These are phyloP conservation scores for Aphidius colemani DNA, from an alignment of 2,888 invertebrate species.

Conservation along the genomic window DNA sequence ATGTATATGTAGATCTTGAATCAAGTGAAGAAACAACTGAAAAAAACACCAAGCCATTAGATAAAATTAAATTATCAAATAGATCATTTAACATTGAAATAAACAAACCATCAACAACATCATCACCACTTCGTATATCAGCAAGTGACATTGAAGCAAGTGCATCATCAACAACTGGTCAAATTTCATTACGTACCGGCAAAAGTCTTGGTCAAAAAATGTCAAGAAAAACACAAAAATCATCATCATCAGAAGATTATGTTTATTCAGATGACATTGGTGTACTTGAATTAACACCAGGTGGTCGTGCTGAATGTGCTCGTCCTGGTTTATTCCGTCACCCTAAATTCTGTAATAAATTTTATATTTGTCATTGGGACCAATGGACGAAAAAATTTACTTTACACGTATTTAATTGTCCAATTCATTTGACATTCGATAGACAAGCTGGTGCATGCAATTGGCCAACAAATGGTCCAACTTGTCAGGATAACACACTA, in stretches of 20 bases:
- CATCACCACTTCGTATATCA: slow-evolving; percentile 22
- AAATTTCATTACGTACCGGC: slow-evolving; percentile 30
- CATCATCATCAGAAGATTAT: slow-evolving; percentile 61
- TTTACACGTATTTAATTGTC: slow-evolving; percentile 78
- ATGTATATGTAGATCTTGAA: slow-evolving; percentile 55
- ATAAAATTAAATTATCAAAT: slow-evolving; percentile 6
- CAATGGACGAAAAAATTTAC: slow-evolving; percentile 76
- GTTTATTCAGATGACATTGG: slow-evolving; percentile 64
- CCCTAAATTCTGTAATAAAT: slow-evolving; percentile 79
- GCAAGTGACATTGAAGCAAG: slow-evolving; percentile 26
- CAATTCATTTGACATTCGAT: slow-evolving; percentile 78
- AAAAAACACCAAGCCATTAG: slow-evolving; percentile 28
- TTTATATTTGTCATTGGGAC: slow-evolving; percentile 83
- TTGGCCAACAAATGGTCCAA: slow-evolving; percentile 81
- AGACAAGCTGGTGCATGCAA: slow-evolving; percentile 77
- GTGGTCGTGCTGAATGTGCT: slow-evolving; percentile 62
- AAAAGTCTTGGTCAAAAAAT: slow-evolving; percentile 33
- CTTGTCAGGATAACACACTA: slow-evolving; percentile 74
- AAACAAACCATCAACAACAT: slow-evolving; percentile 27
- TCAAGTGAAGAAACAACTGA: slow-evolving; percentile 35
- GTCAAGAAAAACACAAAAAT: slow-evolving; percentile 29
- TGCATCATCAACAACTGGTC: slow-evolving; percentile 18
- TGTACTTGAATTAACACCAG: slow-evolving; percentile 60
- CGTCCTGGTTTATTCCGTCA: slow-evolving; percentile 67
- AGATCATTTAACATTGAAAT: slow-evolving; percentile 16